Conservation (phyloP, 2,888 invertebrate species). For the Spatulosminthurus flaviceps region DNA sequence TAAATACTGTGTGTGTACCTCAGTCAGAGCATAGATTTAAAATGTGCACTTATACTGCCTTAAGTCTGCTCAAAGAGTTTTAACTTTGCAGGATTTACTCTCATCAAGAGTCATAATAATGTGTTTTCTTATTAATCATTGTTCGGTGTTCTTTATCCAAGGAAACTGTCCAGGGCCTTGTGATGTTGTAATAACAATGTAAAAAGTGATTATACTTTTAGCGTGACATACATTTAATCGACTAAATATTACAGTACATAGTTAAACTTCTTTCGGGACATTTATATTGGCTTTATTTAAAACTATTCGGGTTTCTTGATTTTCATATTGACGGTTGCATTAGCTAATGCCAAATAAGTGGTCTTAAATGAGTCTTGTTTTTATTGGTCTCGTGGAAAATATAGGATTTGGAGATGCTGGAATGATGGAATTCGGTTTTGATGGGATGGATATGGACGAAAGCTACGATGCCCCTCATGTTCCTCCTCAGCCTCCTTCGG, state of each 20-base stretch:
- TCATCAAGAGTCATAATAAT: neutral
- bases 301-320: neutral
- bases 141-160: neutral
- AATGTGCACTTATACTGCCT: neutral
- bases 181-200: neutral
- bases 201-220: neutral
- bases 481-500: slow-evolving; percentile 83
- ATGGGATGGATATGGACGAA: slow-evolving; percentile 63
- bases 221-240: neutral
- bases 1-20: too few relatives aligned
- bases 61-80: neutral
- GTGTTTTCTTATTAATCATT: neutral
- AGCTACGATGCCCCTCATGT: slow-evolving; percentile 70
- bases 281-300: neutral
- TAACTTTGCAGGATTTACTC: neutral
- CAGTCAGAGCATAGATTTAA: too few relatives aligned
- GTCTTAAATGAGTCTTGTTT: neutral
- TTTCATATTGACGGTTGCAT: neutral
- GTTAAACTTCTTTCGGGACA: neutral
- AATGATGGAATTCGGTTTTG: slow-evolving; percentile 64
- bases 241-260: neutral
- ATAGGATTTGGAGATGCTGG: slow-evolving; percentile 64
- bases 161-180: neutral
- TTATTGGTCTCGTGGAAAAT: neutral
- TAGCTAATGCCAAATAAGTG: neutral